Evolutionary conservation across 2,888 invertebrate species (phyloP).

Genomic region (Margaritifera margaritifera): DNA sequence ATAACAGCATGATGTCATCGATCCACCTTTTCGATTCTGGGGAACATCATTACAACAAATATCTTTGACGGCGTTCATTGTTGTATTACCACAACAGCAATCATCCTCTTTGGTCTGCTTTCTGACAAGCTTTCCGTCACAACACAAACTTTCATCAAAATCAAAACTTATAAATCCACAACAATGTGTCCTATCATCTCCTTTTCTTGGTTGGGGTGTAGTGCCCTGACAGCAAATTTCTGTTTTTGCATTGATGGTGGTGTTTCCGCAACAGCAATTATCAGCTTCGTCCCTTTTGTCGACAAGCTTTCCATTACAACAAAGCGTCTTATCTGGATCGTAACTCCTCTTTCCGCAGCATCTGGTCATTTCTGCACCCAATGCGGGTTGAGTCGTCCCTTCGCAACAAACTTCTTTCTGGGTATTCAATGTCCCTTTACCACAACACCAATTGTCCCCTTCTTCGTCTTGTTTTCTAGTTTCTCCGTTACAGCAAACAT

Average conservation of each 20-base stretch:
- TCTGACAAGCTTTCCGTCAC: constrained; percentile 16
- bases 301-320: constrained; percentile 25
- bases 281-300: constrained; percentile 21
- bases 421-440: too few species aligned
- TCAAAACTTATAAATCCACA: constrained; percentile 25
- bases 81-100: constrained; percentile 25
- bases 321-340: constrained; percentile 16
- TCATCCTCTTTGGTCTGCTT: constrained; percentile 19
- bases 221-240: constrained; percentile 27
- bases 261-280: constrained; percentile 30
- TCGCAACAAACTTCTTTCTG: too few species aligned
- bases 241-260: constrained; percentile 17
- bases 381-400: constrained; percentile 11
- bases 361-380: constrained; percentile 21
- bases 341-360: constrained; percentile 25
- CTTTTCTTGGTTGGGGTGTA: constrained; percentile 15
- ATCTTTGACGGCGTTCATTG: constrained; percentile 17
- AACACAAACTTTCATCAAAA: constrained; percentile 16
- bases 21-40: constrained; percentile 10
- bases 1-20: constrained; percentile 22
- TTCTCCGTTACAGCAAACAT: too few species aligned
- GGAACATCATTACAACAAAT: constrained; percentile 27
- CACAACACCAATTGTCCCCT: too few species aligned
- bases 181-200: constrained; percentile 17
- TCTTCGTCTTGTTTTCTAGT: too few species aligned